These are phyloP conservation scores for Lochmaea capreae DNA, from an alignment of 2,888 invertebrate species.

Conservation along the genomic window DNA sequence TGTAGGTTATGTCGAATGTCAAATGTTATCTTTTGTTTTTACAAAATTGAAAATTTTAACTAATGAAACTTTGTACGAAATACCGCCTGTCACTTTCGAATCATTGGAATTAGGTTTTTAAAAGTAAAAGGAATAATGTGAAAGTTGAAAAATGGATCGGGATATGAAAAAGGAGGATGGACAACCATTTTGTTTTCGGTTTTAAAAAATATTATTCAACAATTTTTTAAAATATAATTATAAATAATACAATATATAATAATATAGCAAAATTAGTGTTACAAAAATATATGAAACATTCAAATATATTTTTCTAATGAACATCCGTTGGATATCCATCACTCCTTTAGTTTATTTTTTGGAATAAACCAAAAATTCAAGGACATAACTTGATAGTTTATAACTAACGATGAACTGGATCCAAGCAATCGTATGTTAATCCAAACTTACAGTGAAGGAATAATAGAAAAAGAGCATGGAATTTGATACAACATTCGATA, in stretches of 20 bases:
- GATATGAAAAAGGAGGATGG: slow-evolving; percentile 1
- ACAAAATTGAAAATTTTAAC: too few relatives aligned
- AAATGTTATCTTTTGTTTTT: neutral
- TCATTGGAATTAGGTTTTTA: too few relatives aligned
- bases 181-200: neutral
- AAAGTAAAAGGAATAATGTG: too few relatives aligned
- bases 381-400: neutral
- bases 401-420: too few relatives aligned
- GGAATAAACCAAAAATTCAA: neutral
- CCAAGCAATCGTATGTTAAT: too few relatives aligned
- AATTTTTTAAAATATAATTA: neutral
- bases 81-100: too few relatives aligned
- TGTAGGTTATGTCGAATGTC: slow-evolving; percentile 1
- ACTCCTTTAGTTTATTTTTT: neutral
- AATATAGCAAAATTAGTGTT: neutral
- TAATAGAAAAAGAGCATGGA: too few relatives aligned
- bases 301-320: neutral
- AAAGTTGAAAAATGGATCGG: neutral
- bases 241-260: neutral
- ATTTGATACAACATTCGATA: too few relatives aligned
- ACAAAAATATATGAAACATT: neutral
- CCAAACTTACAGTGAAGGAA: too few relatives aligned
- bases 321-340: neutral
- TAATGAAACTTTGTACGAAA: too few relatives aligned
- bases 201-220: neutral